Conservation (phyloP, 1,140 invertebrate species). For the Aradophagus sp. region DNA sequence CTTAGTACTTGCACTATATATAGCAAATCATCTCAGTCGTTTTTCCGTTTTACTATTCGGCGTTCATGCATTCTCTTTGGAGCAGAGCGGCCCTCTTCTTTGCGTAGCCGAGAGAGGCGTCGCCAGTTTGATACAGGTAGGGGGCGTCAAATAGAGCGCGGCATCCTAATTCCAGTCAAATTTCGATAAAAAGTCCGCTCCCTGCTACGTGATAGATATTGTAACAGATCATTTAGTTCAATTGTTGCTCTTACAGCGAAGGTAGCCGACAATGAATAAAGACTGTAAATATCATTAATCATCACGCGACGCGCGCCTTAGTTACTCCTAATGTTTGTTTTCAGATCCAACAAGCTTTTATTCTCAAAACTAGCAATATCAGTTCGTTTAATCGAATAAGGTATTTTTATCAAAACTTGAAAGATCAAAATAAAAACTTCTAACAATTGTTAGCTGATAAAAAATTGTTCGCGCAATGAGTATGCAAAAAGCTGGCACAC, state of each 20-base stretch:
- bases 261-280: too few relatives aligned
- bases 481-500: too few relatives aligned
- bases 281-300: constrained; percentile 32
- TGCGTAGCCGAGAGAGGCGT: constrained; percentile 60
- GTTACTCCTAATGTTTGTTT: constrained; percentile 9
- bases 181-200: constrained; percentile 65
- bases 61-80: constrained; percentile 71
- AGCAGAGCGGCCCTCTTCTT: constrained; percentile 64
- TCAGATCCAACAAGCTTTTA: neutral
- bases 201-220: constrained; percentile 49
- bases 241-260: constrained; percentile 39
- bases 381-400: too few relatives aligned
- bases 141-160: constrained; percentile 75
- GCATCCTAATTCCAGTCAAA: constrained; percentile 74
- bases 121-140: constrained; percentile 59
- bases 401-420: too few relatives aligned
- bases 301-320: constrained; percentile 1
- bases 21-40: constrained; percentile 67
- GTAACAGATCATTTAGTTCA: constrained; percentile 46
- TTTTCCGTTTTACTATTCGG: constrained; percentile 71
- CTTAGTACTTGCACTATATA: constrained; percentile 72
- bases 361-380: too few relatives aligned
- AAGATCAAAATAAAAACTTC: too few relatives aligned
- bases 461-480: too few relatives aligned
- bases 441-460: too few relatives aligned